Evolutionary conservation across 1,140 invertebrate genomes (phyloP).

Genomic region (Macrobrachium rosenbergii): DNA sequence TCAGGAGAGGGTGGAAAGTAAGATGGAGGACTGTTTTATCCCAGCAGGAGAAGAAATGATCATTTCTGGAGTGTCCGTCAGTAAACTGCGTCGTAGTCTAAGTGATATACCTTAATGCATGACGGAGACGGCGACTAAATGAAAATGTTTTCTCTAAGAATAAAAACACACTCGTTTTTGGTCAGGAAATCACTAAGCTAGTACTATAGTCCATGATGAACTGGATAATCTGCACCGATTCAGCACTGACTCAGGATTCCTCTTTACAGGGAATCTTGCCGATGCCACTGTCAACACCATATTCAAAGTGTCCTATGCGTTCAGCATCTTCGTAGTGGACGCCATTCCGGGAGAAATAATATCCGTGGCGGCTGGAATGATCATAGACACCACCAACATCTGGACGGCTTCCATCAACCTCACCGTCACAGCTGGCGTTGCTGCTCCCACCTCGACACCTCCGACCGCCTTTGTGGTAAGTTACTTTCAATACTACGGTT

Average conservation of each 20-base stretch:
- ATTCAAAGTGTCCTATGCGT: background rate
- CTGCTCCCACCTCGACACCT: background rate
- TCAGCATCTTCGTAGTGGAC: constrained; percentile 23
- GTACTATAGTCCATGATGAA: too few relatives aligned
- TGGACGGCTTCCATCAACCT: background rate
- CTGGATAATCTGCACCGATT: too few relatives aligned
- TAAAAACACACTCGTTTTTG: too few relatives aligned
- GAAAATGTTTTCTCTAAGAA: too few relatives aligned
- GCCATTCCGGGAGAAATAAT: background rate
- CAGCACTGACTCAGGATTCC: background rate
- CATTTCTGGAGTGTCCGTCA: too few relatives aligned
- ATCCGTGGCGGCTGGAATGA: background rate
- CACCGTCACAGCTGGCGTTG: constrained; percentile 14
- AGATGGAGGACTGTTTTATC: too few relatives aligned
- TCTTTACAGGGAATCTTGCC: background rate
- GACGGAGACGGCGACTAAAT: too few relatives aligned
- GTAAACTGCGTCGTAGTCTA: too few relatives aligned
- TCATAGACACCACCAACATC: background rate
- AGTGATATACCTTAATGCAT: too few relatives aligned
- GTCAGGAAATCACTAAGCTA: too few relatives aligned
- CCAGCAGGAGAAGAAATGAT: too few relatives aligned
- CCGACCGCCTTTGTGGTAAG: background rate
- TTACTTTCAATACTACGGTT: background rate
- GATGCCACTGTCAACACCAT: background rate
- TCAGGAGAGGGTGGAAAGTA: too few relatives aligned